Evolutionary conservation across 2,797 vertebrate species (phyloP).

Genomic region (Acanthiza pusilla): DNA sequence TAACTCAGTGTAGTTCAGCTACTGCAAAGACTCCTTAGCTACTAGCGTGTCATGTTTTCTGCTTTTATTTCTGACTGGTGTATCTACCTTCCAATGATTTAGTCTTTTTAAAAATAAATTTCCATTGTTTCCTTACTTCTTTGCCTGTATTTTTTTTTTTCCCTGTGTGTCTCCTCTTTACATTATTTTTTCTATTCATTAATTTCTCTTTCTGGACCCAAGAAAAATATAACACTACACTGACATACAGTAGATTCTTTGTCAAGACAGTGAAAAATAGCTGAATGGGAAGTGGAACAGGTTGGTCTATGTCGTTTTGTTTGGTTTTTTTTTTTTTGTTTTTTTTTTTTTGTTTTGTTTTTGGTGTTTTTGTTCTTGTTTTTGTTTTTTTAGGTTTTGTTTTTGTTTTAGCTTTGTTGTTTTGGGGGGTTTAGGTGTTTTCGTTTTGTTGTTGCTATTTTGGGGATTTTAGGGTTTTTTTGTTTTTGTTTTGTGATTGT

Average conservation of each 20-base stretch:
- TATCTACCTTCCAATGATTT: neutral
- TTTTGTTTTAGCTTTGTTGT: neutral
- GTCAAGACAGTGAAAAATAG: neutral
- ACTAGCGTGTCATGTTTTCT: rapidly evolving
- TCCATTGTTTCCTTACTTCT: neutral
- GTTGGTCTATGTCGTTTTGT: neutral
- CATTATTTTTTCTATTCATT: neutral
- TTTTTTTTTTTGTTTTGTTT: neutral
- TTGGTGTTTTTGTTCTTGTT: neutral
- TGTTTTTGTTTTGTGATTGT: neutral
- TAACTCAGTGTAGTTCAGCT: neutral
- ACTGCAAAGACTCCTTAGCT: neutral
- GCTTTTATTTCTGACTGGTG: neutral
- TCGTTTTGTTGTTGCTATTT: neutral
- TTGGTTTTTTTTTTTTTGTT: neutral
- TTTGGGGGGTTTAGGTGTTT: too few species aligned
- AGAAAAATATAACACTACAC: neutral
- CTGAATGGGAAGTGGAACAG: neutral
- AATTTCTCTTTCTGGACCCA: neutral
- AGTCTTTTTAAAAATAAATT: neutral
- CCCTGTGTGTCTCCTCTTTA: neutral
- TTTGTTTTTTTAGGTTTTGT: neutral
- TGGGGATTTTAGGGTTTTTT: neutral
- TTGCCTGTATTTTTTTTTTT: neutral
- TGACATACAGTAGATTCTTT: neutral